Percentiles rank a stretch among this genome's conserved stretches.
Conservation (phyloP, 1,140 invertebrate genomes). For the Saccostrea cuccullata region DNA sequence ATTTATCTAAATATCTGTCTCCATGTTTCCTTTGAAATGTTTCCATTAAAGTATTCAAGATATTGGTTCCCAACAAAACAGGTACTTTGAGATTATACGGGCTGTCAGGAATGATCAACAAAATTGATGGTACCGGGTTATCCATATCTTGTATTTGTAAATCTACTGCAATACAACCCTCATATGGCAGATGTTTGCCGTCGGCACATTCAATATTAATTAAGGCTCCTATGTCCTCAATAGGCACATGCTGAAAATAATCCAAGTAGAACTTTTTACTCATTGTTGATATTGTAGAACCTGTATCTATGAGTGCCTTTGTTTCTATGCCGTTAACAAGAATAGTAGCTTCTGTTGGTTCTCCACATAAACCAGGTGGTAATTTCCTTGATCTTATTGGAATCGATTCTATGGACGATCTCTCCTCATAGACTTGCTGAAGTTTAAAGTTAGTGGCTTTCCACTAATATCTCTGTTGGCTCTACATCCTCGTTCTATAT, state of each 20-base stretch:
- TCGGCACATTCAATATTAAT: conserved; percentile 38
- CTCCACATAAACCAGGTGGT: too few relatives aligned
- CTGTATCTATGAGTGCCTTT: conserved; percentile 40
- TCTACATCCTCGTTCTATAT: too few relatives aligned
- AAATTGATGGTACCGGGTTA: background rate
- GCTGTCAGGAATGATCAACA: background rate
- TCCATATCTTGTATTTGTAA: background rate
- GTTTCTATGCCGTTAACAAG: background rate
- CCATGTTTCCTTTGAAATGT: background rate
- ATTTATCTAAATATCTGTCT: background rate
- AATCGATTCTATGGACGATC: too few relatives aligned
- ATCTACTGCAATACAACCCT: background rate
- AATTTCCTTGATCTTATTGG: too few relatives aligned
- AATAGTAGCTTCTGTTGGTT: background rate
- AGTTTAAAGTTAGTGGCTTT: too few relatives aligned
- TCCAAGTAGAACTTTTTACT: background rate
- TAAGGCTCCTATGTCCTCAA: background rate
- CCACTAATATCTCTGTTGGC: too few relatives aligned
- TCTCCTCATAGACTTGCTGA: too few relatives aligned
- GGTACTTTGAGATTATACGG: background rate
- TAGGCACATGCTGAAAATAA: background rate
- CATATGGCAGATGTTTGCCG: conserved; percentile 27
- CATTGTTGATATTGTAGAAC: conserved; percentile 39
- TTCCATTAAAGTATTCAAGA: conserved; percentile 16
- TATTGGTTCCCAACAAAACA: conserved; percentile 20